Conservation (phyloP, 2,113 vertebrate species). For the Fukomys damarensis region DNA sequence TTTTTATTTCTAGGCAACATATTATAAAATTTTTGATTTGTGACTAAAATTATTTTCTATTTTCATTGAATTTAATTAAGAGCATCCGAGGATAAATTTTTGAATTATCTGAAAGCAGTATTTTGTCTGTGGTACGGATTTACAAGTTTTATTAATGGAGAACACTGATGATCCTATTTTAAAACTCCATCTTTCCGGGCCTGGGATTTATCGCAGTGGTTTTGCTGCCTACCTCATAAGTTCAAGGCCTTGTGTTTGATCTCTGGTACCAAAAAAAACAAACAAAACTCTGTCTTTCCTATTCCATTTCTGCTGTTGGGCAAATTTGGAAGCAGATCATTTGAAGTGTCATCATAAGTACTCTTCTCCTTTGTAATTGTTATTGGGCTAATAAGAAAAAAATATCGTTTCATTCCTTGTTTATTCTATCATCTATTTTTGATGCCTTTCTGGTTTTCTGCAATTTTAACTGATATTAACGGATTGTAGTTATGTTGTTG, state of each 20-base stretch:
- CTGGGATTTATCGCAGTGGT: too few relatives aligned
- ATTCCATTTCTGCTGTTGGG: background rate
- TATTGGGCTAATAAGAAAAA: background rate
- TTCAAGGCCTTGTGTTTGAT: too few relatives aligned
- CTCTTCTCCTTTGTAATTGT: background rate
- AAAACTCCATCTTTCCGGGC: too few relatives aligned
- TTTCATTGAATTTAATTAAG: background rate
- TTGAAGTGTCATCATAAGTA: background rate
- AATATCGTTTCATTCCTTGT: background rate
- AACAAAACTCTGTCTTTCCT: background rate
- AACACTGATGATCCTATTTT: background rate
- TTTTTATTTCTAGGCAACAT: background rate
- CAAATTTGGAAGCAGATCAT: background rate
- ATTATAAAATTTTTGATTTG: background rate
- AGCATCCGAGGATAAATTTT: background rate
- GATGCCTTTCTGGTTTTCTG: background rate
- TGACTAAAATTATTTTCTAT: background rate
- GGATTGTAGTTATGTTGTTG: background rate
- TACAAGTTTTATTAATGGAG: background rate
- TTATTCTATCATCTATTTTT: background rate
- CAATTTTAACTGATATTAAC: background rate
- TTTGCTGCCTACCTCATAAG: too few relatives aligned
- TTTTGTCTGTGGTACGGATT: background rate
- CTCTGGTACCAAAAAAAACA: too few relatives aligned
- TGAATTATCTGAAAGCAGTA: background rate